Conservation (phyloP, 2,113 vertebrate species). For the Poecile atricapillus region DNA sequence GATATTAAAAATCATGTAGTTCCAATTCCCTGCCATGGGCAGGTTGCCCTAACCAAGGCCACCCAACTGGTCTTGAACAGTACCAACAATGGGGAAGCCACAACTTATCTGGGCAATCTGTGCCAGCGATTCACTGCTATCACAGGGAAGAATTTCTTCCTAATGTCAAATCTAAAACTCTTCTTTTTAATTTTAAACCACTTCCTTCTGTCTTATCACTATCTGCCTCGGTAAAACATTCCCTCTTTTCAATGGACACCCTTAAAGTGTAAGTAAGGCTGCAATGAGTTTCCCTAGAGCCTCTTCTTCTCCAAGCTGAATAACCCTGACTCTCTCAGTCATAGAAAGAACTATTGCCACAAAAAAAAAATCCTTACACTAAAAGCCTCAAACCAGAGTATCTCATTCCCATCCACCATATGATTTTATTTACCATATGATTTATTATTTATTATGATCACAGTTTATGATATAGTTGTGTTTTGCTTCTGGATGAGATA, state of each 20-base stretch:
- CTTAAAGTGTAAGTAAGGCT: neutral
- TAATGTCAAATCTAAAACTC: neutral
- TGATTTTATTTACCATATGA: neutral
- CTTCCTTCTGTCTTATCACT: neutral
- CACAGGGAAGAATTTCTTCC: neutral
- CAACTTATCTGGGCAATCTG: neutral
- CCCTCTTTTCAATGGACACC: neutral
- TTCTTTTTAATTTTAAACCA: neutral
- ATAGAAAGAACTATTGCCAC: neutral
- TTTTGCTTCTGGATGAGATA: neutral
- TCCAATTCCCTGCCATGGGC: neutral
- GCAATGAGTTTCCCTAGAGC: neutral
- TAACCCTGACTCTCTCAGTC: neutral
- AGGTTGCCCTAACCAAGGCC: neutral
- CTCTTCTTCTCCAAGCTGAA: neutral
- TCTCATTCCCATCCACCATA: neutral
- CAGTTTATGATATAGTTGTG: neutral
- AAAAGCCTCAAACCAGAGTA: neutral
- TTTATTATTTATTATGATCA: neutral
- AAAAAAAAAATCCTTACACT: neutral
- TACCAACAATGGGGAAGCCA: neutral
- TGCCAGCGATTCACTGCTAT: neutral
- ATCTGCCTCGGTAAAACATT: neutral
- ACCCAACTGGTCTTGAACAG: neutral
- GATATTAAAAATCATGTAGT: neutral